phyloP scores from a whole-genome alignment of 2,888 invertebrate genomes.

The Melinaea marsaeus region DNA sequence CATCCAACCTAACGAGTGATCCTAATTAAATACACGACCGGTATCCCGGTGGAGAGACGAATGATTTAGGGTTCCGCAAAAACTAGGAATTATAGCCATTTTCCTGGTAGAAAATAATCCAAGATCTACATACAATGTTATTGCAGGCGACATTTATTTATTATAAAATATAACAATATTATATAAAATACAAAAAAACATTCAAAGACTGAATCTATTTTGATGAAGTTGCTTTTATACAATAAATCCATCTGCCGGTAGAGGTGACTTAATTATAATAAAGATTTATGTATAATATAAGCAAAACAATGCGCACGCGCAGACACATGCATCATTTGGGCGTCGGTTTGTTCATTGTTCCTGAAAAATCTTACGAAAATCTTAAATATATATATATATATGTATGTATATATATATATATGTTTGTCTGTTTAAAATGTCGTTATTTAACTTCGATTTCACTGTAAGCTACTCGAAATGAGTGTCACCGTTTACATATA shows the following conservation, averaged over 20 bases:
- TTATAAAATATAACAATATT: neutral
- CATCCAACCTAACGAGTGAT: constrained; percentile 46
- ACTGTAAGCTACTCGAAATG: constrained; percentile 72
- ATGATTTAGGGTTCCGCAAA: constrained; percentile 46
- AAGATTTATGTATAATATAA: neutral
- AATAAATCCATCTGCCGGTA: constrained; percentile 61
- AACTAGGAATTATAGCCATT: constrained; percentile 40
- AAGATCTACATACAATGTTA: constrained; percentile 22
- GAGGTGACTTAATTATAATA: constrained; percentile 30
- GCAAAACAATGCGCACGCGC: no score
- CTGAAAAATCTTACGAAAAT: no score
- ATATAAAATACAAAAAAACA: no score
- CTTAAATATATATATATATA: no score
- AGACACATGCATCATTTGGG: no score
- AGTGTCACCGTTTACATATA: constrained; percentile 58
- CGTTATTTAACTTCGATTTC: constrained; percentile 60
- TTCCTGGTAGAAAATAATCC: constrained; percentile 37
- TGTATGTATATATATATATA: no score
- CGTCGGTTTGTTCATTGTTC: no score
- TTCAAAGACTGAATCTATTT: constrained; percentile 27
- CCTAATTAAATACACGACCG: constrained; percentile 56
- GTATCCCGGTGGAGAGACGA: constrained; percentile 50
- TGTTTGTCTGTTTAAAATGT: constrained; percentile 62
- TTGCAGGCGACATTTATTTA: constrained; percentile 20
- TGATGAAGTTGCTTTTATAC: constrained; percentile 47